Evolutionary conservation across 2,113 vertebrate species (phyloP), one percentile per base, ranked within the genome.

Genomic region (Zosterops japonicus): DNA sequence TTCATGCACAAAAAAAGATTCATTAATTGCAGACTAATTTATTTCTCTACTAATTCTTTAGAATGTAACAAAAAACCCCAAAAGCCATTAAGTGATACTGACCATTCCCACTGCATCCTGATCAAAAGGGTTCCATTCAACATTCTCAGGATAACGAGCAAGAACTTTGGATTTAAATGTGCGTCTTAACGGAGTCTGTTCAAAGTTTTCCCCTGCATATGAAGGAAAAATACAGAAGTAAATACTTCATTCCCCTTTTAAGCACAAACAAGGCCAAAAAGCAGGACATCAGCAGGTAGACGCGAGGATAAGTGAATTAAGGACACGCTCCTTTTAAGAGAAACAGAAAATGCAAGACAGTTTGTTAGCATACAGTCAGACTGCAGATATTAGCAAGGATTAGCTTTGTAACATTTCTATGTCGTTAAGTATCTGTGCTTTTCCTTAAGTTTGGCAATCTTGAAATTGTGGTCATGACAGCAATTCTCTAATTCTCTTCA

Each of bases 91-190:
- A 60, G 36, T 13, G 19, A 60, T 96, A 98, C 98, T 82, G 97
- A 99, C 99, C 99, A 99, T 99, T 98, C 99, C 99, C 93, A 99
- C 99, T 67, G 99, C 99, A 98, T 99, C 99, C 97, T 99, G 99
- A 97, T 99, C 99, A 97, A 99, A 99, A 27, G 99, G 99, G 96
- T 99, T 99, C 99, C 99, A 99, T 97, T 99, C 99, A 79, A 99
- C 99, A 96, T 99, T 99, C 86, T 99, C 99, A 57, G 99, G 99
- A 98, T 99, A 99, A 93, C 99, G 99, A 94, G 99, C 99, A 93
- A 99, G 98, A 96, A 99, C 99, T 98, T 99, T 99, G 96, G 99
- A 99, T 96, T 99, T 99, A 97, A 99, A 99, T 93, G 99, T 99
- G 98, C 99, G 98, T 97, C 99, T 98, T 96, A 99, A 94, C 0